A percentile compares a stretch with the other conserved stretches of the same genome.
phyloP scores from a whole-genome alignment of 2,888 invertebrate genomes.

The Dexiosoma caninum region DNA sequence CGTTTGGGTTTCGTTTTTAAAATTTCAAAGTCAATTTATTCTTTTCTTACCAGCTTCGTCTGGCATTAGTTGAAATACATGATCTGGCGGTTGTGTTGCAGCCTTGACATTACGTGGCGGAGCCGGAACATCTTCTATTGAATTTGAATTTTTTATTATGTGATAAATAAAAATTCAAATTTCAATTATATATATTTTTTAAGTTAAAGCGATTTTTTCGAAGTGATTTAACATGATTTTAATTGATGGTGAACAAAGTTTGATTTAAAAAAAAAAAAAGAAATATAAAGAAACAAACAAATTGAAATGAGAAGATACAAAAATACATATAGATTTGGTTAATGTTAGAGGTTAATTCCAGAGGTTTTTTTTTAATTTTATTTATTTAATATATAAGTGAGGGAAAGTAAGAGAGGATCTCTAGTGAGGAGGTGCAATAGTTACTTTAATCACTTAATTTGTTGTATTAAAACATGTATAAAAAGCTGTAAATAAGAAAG shows the following conservation, averaged over 20 bases:
- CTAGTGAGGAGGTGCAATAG: conserved; percentile 19
- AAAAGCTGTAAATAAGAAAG: background rate
- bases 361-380: conserved; percentile 12
- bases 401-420: conserved; percentile 43
- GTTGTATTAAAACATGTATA: background rate
- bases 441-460: background rate
- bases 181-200: conserved; percentile 68
- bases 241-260: conserved; percentile 52
- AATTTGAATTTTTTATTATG: conserved; percentile 73
- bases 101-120: conserved; percentile 78
- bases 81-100: conserved; percentile 83
- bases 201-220: conserved; percentile 66
- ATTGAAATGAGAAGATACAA: conserved; percentile 59
- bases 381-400: background rate
- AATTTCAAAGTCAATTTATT: conserved; percentile 12
- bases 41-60: conserved; percentile 84
- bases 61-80: conserved; percentile 83
- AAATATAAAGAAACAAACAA: conserved; percentile 54
- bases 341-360: conserved; percentile 55
- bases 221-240: conserved; percentile 56
- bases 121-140: conserved; percentile 77
- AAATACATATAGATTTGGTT: conserved; percentile 52
- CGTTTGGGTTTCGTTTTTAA: conserved; percentile 25
- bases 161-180: conserved; percentile 69
- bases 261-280: conserved; percentile 45